Evolutionary conservation across 2,113 vertebrate species (phyloP), one percentile per base, ranked within the genome.

Genomic region (Monopterus albus): DNA sequence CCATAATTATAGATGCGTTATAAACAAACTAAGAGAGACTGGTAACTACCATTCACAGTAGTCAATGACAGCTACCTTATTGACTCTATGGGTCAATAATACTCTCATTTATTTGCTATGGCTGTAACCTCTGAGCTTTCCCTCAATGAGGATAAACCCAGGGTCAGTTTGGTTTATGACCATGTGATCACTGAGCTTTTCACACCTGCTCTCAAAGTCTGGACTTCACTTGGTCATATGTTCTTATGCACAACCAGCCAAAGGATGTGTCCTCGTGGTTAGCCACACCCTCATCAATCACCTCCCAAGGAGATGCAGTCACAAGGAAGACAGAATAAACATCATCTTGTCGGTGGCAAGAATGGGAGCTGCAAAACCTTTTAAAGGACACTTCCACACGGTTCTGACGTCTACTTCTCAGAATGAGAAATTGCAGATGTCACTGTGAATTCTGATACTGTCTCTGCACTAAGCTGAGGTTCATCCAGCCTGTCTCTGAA

Each of bases 231-330:
- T 20, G 5, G 6, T 10, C 5, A 12, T 31, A 6, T 18, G 64
- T 82, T 83, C 52, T 31, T 15, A 75, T 74, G 63, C 78, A 35
- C 50, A 38, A 33, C 38, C 25, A 20, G 36, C 33, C 28, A 4
- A 46, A 26, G 38, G 5, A 69, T 11, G 38, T 60, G 57, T 79
- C 82, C 85, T 78, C 77, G 59, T 4, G 2, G 39, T 20, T 17
- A 14, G 62, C 59, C 75, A 61, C 55, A 12, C 55, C 65, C 58
- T 72, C 84, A 87, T 91, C 86, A 71, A 84, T 88, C 87, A 75
- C 61, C 75, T 12, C 64, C 29, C 58, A 46, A 58, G 78, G 46
- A 53, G 79, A 69, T 12, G 2, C 26, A 3, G 20, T 56, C 69
- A 56, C 17, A 3, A 50, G 45, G 45, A 69, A 25, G 58, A 59